Base-by-base conservation (phyloP, 2,797 vertebrate species). In the Onychomys arenicola region DNA sequence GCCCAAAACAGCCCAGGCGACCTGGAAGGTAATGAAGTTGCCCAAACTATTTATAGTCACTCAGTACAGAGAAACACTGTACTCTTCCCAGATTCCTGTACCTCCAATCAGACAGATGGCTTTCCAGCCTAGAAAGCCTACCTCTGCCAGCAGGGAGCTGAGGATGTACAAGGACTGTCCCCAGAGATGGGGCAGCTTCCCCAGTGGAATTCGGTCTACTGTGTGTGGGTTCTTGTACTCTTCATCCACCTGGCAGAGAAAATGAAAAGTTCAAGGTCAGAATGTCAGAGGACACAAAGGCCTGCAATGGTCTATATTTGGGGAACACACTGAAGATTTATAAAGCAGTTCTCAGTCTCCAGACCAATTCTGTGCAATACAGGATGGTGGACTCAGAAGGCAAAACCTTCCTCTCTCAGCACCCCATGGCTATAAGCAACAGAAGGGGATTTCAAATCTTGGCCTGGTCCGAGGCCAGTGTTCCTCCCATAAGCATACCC, bases 181-280 rank as follows among this genome's bases (percentile, higher is more conserved):
- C 99, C 99, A 99, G 98, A 99, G 99, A 98, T 99, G 99, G 23
- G 99, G 99, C 55, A 99, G 96, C 98, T 99, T 99, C 34, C 99
- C 99, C 97, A 98, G 71, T 29, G 99, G 98, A 93, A 99, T 95
- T 97, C 99, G 99, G 97, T 99, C 99, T 98, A 99, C 99, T 0
- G 99, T 99, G 98, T 99, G 99, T 84, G 99, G 99, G 93, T 98
- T 99, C 92, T 98, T 98, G 97, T 99, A 99, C 94, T 99, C 99
- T 96, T 99, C 99, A 6, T 99, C 99, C 63, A 99, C 98, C 99
- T 99, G 96, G 77, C 86, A 98, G 89, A 88, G 96, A 98, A 97
- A 37, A 75, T 73, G 10, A 73, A 87, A 94, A 92, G n/a, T 32
- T 59, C 89, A 73, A 81, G 81, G 67, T 94, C 85, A 95, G 93